Conservation (phyloP, 1,140 invertebrate genomes). For the Drosophila nigrodunni region DNA sequence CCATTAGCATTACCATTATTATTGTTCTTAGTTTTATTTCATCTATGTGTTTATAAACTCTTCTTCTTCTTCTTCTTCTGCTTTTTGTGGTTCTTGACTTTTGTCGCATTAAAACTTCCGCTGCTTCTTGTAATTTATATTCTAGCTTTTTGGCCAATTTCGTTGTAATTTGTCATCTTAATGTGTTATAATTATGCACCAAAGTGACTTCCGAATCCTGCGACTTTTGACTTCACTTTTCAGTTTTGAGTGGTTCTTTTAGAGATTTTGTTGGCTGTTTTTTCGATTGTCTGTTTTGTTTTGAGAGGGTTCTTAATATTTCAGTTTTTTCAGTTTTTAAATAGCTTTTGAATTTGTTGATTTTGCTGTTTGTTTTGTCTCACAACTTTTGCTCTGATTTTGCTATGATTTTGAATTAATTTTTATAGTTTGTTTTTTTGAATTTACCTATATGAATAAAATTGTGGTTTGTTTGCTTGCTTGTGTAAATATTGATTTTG, state of each 20-base stretch:
- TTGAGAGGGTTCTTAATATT: constrained; percentile 8
- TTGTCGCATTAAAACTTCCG: constrained; percentile 82
- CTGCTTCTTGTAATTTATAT: constrained; percentile 79
- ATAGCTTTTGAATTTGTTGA: neutral
- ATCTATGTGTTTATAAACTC: neutral
- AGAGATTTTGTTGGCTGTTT: constrained; percentile 17
- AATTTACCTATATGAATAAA: constrained; percentile 28
- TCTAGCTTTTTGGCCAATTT: constrained; percentile 71
- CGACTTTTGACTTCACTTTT: constrained; percentile 43
- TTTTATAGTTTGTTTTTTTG: constrained; percentile 23
- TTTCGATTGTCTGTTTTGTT: constrained; percentile 7
- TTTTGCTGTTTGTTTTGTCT: constrained; percentile 27
- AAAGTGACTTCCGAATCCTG: constrained; percentile 54
- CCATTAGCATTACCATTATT: constrained; percentile 6
- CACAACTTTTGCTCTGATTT: constrained; percentile 1
- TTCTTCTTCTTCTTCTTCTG: constrained; percentile 60
- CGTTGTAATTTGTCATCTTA: constrained; percentile 76
- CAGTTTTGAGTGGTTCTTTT: constrained; percentile 21
- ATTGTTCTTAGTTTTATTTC: constrained; percentile 29
- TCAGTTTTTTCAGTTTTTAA: constrained; percentile 23
- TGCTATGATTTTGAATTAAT: constrained; percentile 31
- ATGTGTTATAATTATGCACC: constrained; percentile 76
- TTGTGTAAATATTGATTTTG: constrained; percentile 33
- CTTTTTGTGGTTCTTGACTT: constrained; percentile 73
- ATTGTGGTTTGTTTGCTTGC: neutral